Evolutionary conservation across 2,888 invertebrate species (phyloP).

Genomic region (Aphodius granarius): DNA sequence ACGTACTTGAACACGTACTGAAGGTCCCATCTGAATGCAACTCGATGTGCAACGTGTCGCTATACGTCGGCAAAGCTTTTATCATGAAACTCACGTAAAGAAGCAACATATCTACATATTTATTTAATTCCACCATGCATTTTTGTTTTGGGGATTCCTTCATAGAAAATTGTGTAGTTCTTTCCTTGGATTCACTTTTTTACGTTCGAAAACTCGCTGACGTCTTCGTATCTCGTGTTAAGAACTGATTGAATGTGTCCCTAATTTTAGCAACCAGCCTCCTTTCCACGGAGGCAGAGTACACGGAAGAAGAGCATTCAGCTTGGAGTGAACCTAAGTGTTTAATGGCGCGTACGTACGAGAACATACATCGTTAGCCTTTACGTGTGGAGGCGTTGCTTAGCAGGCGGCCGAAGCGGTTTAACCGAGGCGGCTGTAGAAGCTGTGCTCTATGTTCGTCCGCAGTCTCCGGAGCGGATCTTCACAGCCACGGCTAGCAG

Average conservation of each 20-base stretch:
- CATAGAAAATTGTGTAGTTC: too few relatives aligned
- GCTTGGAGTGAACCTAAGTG: constrained; percentile 40
- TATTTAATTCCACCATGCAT: not conserved
- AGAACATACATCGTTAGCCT: constrained; percentile 39
- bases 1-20: not conserved
- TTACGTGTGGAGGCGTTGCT: constrained; percentile 21
- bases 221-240: not conserved
- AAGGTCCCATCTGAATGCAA: not conserved
- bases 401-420: constrained; percentile 17
- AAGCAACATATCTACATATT: not conserved
- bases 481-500: constrained; percentile 8
- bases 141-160: too few relatives aligned
- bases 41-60: not conserved
- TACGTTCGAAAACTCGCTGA: not conserved
- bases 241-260: not conserved
- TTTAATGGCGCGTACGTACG: constrained; percentile 44
- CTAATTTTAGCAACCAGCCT: not conserved
- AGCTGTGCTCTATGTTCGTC: not conserved
- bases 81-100: not conserved
- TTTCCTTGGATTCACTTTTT: not conserved
- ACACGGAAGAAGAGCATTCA: constrained; percentile 15
- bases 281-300: not conserved
- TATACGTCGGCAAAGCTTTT: not conserved
- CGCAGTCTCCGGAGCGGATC: not conserved
- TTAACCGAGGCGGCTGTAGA: constrained; percentile 1